Conservation (phyloP, 2,888 invertebrate genomes). For the Limenitis camilla region DNA sequence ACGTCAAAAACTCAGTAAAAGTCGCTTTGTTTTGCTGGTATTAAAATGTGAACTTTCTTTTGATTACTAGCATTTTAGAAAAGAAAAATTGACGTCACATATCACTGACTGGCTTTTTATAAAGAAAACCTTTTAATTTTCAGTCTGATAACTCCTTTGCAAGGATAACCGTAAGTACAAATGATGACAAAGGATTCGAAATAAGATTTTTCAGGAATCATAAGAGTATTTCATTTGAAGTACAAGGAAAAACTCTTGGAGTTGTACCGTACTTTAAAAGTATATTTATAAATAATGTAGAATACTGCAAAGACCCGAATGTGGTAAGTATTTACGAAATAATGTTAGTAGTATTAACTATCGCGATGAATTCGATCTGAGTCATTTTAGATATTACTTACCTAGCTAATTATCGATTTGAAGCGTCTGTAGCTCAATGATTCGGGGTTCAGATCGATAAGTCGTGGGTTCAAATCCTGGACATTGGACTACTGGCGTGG, state of each 20-base stretch:
- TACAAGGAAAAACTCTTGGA: slow-evolving; percentile 19
- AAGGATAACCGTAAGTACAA: slow-evolving; percentile 3
- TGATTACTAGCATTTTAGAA: neutral
- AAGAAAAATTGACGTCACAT: neutral
- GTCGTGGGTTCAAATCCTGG: no score
- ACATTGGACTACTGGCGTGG: no score
- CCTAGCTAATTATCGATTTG: neutral
- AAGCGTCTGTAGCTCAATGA: no score
- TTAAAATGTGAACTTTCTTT: no score
- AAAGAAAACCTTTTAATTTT: neutral
- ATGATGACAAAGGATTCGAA: slow-evolving; percentile 4
- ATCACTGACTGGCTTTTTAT: neutral
- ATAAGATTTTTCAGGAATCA: slow-evolving; percentile 11
- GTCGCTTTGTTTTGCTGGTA: no score
- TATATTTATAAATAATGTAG: slow-evolving; percentile 27
- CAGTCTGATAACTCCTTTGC: slow-evolving; percentile 8
- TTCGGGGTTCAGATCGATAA: no score
- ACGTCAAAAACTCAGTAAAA: neutral
- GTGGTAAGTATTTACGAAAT: slow-evolving; percentile 25
- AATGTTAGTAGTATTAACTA: neutral
- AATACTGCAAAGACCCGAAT: slow-evolving; percentile 29
- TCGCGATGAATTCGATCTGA: neutral
- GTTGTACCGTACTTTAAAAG: slow-evolving; percentile 33
- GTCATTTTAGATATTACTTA: neutral
- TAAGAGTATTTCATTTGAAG: slow-evolving; percentile 4